A percentile compares a stretch with the other conserved stretches of the same genome.
Evolutionary conservation across 2,113 vertebrate species (phyloP).

Genomic region (Atlantisia rogersi): DNA sequence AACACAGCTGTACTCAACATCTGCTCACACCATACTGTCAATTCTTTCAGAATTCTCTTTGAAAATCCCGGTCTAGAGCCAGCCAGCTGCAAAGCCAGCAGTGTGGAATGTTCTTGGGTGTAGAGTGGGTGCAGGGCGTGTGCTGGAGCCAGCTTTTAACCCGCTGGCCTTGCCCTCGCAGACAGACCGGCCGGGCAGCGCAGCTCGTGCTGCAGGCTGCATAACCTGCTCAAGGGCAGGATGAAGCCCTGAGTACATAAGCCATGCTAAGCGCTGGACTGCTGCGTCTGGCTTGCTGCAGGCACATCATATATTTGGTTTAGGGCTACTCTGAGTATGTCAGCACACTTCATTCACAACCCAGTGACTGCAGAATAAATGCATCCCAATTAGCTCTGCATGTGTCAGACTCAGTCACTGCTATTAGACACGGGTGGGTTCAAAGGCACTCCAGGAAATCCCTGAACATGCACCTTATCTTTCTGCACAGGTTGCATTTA

Average conservation of each 20-base stretch:
- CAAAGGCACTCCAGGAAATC: not conserved
- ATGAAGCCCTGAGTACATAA: not conserved
- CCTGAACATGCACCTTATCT: not conserved
- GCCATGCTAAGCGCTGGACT: not conserved
- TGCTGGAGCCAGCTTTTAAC: not conserved
- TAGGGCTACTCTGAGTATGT: not conserved
- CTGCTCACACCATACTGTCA: not conserved
- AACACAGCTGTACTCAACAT: not conserved
- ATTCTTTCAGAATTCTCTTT: not conserved
- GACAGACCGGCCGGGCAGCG: accelerated
- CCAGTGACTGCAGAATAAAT: not conserved
- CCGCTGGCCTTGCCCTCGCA: not conserved
- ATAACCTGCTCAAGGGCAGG: not conserved
- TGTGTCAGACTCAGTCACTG: not conserved
- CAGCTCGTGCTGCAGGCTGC: accelerated
- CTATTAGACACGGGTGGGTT: not conserved
- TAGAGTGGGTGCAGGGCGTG: not conserved
- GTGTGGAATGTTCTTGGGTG: not conserved
- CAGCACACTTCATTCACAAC: not conserved
- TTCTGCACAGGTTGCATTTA: not conserved
- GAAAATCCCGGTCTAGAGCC: not conserved
- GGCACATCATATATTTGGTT: not conserved
- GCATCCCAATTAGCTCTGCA: not conserved
- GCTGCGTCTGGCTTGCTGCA: not conserved
- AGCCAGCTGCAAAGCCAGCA: not conserved